Percentiles rank a stretch among this genome's conserved stretches.
phyloP scores from a whole-genome alignment of 2,888 invertebrate species.

The Hetaerina titia region DNA sequence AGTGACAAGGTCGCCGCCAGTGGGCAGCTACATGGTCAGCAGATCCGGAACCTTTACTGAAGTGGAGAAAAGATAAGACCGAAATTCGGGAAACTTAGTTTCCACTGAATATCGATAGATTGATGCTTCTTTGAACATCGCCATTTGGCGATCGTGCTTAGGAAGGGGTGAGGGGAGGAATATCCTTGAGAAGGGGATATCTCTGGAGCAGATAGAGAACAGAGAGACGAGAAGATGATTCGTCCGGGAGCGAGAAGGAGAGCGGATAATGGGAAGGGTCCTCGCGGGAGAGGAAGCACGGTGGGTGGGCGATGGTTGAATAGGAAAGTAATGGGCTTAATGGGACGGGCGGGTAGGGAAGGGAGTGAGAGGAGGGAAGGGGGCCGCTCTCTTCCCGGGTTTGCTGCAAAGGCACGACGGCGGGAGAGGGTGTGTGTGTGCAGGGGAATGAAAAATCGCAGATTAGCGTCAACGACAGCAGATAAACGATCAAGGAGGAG shows the following conservation, averaged over 20 bases:
- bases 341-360: constrained; percentile 3
- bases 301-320: constrained; percentile 32
- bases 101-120: not conserved
- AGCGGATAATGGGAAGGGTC: not conserved
- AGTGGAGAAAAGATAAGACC: too few species aligned
- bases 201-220: not conserved
- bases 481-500: constrained; percentile 42
- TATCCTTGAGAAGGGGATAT: not conserved
- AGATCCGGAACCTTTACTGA: too few species aligned
- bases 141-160: not conserved
- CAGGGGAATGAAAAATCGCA: constrained; percentile 42
- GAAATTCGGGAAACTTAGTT: too few species aligned
- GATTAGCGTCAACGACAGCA: constrained; percentile 58
- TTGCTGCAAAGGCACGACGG: not conserved
- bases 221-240: not conserved
- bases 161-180: not conserved
- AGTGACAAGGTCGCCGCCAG: too few species aligned
- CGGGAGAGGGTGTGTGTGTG: not conserved
- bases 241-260: not conserved
- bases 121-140: not conserved
- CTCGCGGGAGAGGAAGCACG: not conserved
- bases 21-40: too few species aligned
- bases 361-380: not conserved
- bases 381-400: not conserved
- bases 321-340: constrained; percentile 38